phyloP scores from a whole-genome alignment of 2,113 vertebrate species.

The Hirundichthys speculiger region DNA sequence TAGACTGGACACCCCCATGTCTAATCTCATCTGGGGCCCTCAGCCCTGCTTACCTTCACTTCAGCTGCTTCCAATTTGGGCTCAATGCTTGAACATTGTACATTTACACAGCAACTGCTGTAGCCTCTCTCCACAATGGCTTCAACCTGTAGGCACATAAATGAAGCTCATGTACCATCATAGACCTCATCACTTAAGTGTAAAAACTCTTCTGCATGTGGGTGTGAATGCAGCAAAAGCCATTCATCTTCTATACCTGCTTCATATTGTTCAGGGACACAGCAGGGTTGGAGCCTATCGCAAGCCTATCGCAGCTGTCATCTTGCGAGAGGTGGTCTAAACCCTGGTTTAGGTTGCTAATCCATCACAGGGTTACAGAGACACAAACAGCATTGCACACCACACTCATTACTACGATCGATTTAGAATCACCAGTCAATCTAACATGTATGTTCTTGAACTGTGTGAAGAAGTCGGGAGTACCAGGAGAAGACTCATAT shows the following conservation, averaged over 20 bases:
- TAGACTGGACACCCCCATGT: slow-evolving; percentile 25
- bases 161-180: slow-evolving; percentile 9
- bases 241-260: too few species aligned
- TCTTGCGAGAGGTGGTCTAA: background rate
- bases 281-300: too few species aligned
- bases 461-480: too few species aligned
- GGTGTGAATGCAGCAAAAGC: slow-evolving; percentile 9
- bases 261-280: too few species aligned
- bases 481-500: too few species aligned
- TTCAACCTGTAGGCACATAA: slow-evolving; percentile 17
- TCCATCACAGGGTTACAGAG: too few species aligned
- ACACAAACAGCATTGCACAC: too few species aligned
- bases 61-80: slow-evolving; percentile 72
- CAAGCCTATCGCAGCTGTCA: too few species aligned
- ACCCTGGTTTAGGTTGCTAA: too few species aligned
- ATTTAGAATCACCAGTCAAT: too few species aligned
- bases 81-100: slow-evolving; percentile 43
- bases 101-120: slow-evolving; percentile 68
- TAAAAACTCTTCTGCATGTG: slow-evolving; percentile 3
- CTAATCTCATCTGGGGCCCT: slow-evolving; percentile 55
- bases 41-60: slow-evolving; percentile 36
- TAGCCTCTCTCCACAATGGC: slow-evolving; percentile 22
- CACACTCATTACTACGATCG: too few species aligned
- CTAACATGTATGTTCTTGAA: too few species aligned
- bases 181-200: slow-evolving; percentile 12